These are phyloP conservation scores for Drosophila nasuta DNA, from an alignment of 1,140 invertebrate species.

Conservation along the genomic window DNA sequence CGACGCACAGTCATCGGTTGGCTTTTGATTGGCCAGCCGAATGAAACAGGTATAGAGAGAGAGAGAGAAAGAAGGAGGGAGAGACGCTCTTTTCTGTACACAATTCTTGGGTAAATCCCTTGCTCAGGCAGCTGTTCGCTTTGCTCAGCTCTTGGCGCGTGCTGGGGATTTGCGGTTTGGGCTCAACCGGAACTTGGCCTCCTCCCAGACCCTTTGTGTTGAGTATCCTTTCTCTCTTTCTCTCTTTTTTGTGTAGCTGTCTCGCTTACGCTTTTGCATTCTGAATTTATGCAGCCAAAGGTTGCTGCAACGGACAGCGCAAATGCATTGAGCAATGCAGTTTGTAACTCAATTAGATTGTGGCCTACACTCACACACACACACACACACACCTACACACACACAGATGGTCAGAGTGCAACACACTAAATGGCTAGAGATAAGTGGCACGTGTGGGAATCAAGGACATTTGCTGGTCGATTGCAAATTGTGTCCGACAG, in stretches of 20 bases:
- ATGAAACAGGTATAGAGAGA: neutral
- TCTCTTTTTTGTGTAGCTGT: neutral
- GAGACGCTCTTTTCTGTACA: neutral
- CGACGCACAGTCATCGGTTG: constrained; percentile 6
- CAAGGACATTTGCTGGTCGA: constrained; percentile 38
- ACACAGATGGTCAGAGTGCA: neutral
- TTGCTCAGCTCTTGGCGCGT: constrained; percentile 39
- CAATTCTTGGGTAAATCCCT: constrained; percentile 5
- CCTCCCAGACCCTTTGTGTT: neutral
- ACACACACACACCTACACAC: neutral
- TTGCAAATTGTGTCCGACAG: constrained; percentile 45
- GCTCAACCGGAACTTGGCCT: constrained; percentile 1
- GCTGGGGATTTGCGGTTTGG: constrained; percentile 67
- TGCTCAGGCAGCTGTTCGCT: neutral
- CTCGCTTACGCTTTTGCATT: constrained; percentile 23
- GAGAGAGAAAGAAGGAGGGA: neutral
- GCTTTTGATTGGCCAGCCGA: constrained; percentile 25
- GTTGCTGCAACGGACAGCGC: constrained; percentile 8
- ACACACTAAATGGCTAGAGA: constrained; percentile 18
- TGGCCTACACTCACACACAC: constrained; percentile 4
- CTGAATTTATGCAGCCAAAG: constrained; percentile 26
- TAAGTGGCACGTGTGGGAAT: constrained; percentile 33
- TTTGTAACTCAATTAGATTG: constrained; percentile 51
- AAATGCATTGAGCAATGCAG: constrained; percentile 26
- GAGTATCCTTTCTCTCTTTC: neutral